Percentiles rank a stretch among this genome's conserved stretches.
Conservation (phyloP, 2,797 vertebrate species). For the Pterois miles region DNA sequence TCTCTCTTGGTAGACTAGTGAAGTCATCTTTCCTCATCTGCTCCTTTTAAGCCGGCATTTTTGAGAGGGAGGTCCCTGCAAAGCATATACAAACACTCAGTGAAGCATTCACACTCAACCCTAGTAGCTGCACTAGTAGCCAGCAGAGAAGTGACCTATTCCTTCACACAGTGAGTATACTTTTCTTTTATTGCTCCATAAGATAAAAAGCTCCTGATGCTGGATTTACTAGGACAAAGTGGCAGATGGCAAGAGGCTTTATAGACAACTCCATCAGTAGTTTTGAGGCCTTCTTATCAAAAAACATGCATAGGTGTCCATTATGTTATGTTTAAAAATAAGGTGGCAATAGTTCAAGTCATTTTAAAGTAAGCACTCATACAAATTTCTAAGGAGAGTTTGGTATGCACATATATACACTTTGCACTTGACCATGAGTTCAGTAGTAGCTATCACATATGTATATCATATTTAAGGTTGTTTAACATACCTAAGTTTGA, state of each 20-base stretch:
- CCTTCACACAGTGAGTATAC: constrained; percentile 79
- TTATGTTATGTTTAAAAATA: not conserved
- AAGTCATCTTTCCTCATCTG: constrained; percentile 80
- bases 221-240: not conserved
- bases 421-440: not conserved
- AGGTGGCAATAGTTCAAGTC: not conserved
- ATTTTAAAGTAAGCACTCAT: not conserved
- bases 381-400: not conserved
- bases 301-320: not conserved
- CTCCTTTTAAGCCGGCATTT: constrained; percentile 79
- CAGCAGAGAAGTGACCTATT: constrained; percentile 57
- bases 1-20: constrained; percentile 59
- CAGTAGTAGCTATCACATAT: not conserved
- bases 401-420: not conserved
- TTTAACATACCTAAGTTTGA: not conserved
- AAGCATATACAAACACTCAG: constrained; percentile 73
- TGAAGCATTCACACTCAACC: constrained; percentile 57
- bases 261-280: not conserved
- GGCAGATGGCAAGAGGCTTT: not conserved
- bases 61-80: constrained; percentile 74
- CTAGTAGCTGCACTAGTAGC: constrained; percentile 40
- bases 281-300: not conserved
- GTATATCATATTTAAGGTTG: not conserved
- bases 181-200: not conserved
- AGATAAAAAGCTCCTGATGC: not conserved